These are phyloP conservation scores for Pristiophorus japonicus DNA, from an alignment of 2,113 vertebrate genomes.

Conservation along the genomic window DNA sequence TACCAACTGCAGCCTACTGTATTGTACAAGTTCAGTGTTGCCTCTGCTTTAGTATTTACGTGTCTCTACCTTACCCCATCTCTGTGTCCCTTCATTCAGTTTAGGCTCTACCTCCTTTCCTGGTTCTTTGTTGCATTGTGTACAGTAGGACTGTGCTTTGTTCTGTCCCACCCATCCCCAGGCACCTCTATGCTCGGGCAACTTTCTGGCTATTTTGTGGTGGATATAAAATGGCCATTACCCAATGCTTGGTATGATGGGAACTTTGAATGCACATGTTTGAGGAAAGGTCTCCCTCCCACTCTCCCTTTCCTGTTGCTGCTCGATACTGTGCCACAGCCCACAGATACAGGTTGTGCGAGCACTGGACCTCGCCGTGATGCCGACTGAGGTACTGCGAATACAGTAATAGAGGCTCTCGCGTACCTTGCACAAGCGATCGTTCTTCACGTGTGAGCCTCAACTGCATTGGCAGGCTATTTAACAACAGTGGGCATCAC, in stretches of 20 bases:
- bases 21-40: not conserved
- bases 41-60: not conserved
- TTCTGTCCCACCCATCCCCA: not conserved
- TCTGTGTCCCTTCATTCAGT: not conserved
- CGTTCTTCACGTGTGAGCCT: not conserved
- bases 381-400: too few species aligned
- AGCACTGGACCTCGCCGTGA: too few species aligned
- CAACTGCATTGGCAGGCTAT: not conserved
- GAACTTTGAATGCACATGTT: not conserved
- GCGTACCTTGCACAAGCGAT: not conserved
- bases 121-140: not conserved
- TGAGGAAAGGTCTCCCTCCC: not conserved
- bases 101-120: not conserved
- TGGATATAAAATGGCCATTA: not conserved
- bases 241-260: not conserved
- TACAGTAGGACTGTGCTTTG: not conserved
- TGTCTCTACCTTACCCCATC: not conserved
- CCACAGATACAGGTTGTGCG: not conserved
- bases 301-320: not conserved
- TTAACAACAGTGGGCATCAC: not conserved
- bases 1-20: not conserved
- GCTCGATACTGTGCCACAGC: not conserved
- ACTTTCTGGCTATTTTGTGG: not conserved
- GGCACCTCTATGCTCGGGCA: not conserved
- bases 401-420: too few species aligned